phyloP scores from a whole-genome alignment of 2,888 invertebrate genomes.

The Nymphalis urticae region DNA sequence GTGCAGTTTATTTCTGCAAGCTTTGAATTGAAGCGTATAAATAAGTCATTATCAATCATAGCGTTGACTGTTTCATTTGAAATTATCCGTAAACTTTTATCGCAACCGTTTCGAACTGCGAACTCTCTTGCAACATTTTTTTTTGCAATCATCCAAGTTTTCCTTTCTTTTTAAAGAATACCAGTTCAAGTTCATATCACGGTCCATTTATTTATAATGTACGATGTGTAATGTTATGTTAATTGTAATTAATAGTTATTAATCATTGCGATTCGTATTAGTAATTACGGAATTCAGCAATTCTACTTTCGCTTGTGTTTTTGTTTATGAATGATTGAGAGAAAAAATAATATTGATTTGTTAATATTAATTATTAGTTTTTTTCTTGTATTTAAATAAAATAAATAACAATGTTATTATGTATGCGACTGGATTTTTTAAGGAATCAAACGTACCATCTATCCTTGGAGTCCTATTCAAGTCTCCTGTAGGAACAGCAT shows the following conservation, averaged over 20 bases:
- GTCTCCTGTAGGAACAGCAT: slow-evolving; percentile 66
- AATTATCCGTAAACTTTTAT: slow-evolving; percentile 71
- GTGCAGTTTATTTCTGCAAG: not conserved
- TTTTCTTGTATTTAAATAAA: too few relatives aligned
- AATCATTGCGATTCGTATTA: slow-evolving; percentile 10
- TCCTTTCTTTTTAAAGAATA: slow-evolving; percentile 34
- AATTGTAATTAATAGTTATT: slow-evolving; percentile 20
- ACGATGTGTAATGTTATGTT: slow-evolving; percentile 25
- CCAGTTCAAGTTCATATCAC: slow-evolving; percentile 34
- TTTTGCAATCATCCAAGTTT: slow-evolving; percentile 34
- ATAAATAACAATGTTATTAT: too few relatives aligned
- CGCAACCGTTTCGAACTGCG: slow-evolving; percentile 63
- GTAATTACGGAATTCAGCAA: not conserved
- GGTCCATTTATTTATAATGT: slow-evolving; percentile 29
- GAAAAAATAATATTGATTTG: not conserved
- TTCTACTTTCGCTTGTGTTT: not conserved
- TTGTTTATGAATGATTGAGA: not conserved
- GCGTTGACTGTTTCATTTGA: slow-evolving; percentile 66
- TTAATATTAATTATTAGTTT: not conserved
- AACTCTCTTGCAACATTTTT: slow-evolving; percentile 55
- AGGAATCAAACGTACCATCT: slow-evolving; percentile 55
- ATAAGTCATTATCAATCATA: slow-evolving; percentile 76
- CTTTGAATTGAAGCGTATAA: slow-evolving; percentile 45
- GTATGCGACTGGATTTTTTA: not conserved
- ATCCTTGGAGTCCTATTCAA: slow-evolving; percentile 53